Percentiles rank a stretch among this genome's conserved stretches.
Evolutionary conservation across 2,888 invertebrate genomes (phyloP).

Genomic region (Scrobipalpa costella): DNA sequence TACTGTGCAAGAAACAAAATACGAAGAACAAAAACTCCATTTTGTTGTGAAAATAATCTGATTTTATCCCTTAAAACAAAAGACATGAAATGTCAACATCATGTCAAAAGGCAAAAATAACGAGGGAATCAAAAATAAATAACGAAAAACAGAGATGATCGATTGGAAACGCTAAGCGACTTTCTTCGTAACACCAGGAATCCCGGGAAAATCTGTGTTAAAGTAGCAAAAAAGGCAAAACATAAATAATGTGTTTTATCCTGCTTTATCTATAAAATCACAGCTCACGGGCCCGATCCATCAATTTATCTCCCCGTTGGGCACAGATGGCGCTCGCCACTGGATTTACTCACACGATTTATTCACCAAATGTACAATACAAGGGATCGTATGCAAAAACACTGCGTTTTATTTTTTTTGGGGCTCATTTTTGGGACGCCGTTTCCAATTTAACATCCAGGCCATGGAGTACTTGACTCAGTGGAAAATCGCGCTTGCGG

Average conservation of each 20-base stretch:
- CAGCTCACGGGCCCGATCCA: constrained; percentile 8
- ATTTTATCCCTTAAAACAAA: too few species aligned
- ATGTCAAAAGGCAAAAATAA: too few species aligned
- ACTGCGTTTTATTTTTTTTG: neutral
- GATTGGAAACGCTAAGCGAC: neutral
- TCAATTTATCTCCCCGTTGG: constrained; percentile 2
- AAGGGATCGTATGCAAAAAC: constrained; percentile 13
- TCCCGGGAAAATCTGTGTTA: neutral
- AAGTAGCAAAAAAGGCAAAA: neutral
- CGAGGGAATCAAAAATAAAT: neutral
- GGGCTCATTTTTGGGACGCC: neutral
- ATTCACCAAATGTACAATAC: constrained; percentile 11
- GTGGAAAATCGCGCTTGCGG: too few species aligned
- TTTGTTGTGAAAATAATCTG: too few species aligned
- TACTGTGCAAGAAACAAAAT: too few species aligned
- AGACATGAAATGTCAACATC: too few species aligned
- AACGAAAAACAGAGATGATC: neutral
- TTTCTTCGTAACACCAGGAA: neutral
- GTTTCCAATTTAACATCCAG: too few species aligned
- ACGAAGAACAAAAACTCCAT: too few species aligned
- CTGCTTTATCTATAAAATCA: neutral
- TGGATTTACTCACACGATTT: constrained; percentile 19
- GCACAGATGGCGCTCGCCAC: constrained; percentile 15
- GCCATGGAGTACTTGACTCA: too few species aligned
- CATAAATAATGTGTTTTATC: constrained; percentile 3